Evolutionary conservation across 1,140 invertebrate species (phyloP).

Genomic region (Drosophila burlai): DNA sequence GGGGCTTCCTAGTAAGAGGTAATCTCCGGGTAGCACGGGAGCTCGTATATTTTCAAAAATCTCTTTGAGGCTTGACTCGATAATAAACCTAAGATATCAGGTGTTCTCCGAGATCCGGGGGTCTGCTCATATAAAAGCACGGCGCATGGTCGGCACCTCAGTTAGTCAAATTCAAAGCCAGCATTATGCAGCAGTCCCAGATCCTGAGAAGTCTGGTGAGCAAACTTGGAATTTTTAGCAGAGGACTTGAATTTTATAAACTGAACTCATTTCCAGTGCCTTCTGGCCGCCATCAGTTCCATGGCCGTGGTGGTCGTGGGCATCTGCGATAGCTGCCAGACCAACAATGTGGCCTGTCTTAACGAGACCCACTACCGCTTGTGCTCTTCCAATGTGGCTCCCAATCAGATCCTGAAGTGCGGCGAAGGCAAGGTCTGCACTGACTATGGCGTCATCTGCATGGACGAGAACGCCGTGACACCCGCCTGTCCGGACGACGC

Average conservation of each 20-base stretch:
- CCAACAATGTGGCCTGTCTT: slow-evolving; percentile 44
- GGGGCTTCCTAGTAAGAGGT: slow-evolving; percentile 35
- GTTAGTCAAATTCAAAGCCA: slow-evolving; percentile 46
- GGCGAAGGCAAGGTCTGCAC: slow-evolving; percentile 51
- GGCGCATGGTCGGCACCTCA: not conserved
- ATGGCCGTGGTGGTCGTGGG: slow-evolving; percentile 8
- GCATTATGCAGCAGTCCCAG: slow-evolving; percentile 44
- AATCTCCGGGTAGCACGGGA: slow-evolving; percentile 39
- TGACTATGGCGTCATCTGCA: slow-evolving; percentile 12
- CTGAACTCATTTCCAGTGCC: slow-evolving; percentile 19
- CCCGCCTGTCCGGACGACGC: not conserved
- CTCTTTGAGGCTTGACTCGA: slow-evolving; percentile 13
- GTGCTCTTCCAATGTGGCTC: slow-evolving; percentile 31
- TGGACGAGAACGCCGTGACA: not conserved
- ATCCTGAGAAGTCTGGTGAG: slow-evolving; percentile 57
- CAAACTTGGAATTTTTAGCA: too few relatives aligned
- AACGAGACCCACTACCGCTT: slow-evolving; percentile 57
- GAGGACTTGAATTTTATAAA: not conserved
- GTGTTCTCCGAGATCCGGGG: not conserved
- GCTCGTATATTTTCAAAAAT: slow-evolving; percentile 24
- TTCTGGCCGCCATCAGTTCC: slow-evolving; percentile 17
- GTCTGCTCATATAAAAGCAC: slow-evolving; percentile 57
- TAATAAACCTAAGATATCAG: slow-evolving; percentile 45
- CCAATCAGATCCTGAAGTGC: slow-evolving; percentile 14
- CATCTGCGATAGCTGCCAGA: slow-evolving; percentile 45